Conservation (phyloP, 2,113 vertebrate species). For the Raja brachyura region DNA sequence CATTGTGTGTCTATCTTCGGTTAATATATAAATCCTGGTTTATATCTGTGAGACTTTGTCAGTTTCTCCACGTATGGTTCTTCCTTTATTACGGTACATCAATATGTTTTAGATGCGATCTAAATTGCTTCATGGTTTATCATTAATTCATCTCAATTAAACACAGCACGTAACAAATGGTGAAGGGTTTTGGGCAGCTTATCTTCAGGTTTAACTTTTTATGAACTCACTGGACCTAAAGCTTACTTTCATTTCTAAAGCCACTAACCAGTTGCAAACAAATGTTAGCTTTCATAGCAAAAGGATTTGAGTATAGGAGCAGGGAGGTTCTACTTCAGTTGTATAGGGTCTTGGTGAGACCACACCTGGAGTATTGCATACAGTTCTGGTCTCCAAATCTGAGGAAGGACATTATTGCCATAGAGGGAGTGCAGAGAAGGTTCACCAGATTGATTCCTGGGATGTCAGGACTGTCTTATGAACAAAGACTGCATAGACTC, state of each 20-base stretch:
- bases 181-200: slow-evolving; percentile 73
- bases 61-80: slow-evolving; percentile 44
- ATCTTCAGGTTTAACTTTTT: slow-evolving; percentile 79
- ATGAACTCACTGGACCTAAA: slow-evolving; percentile 75
- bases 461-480: too few species aligned
- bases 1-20: too few species aligned
- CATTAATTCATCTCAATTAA: slow-evolving; percentile 82
- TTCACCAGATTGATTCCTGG: too few species aligned
- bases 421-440: too few species aligned
- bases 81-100: slow-evolving; percentile 57
- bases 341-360: too few species aligned
- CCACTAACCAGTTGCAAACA: slow-evolving; percentile 66
- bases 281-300: too few species aligned
- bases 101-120: slow-evolving; percentile 74
- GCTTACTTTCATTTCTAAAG: slow-evolving; percentile 68
- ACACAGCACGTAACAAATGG: slow-evolving; percentile 73
- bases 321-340: too few species aligned
- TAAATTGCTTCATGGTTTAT: slow-evolving; percentile 79
- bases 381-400: too few species aligned
- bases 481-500: too few species aligned
- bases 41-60: background rate
- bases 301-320: too few species aligned
- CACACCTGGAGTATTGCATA: too few species aligned
- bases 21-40: background rate
- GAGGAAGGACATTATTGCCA: too few species aligned